Evolutionary conservation across 2,888 invertebrate species (phyloP).

Genomic region (Parapristionchus giblindavisi): DNA sequence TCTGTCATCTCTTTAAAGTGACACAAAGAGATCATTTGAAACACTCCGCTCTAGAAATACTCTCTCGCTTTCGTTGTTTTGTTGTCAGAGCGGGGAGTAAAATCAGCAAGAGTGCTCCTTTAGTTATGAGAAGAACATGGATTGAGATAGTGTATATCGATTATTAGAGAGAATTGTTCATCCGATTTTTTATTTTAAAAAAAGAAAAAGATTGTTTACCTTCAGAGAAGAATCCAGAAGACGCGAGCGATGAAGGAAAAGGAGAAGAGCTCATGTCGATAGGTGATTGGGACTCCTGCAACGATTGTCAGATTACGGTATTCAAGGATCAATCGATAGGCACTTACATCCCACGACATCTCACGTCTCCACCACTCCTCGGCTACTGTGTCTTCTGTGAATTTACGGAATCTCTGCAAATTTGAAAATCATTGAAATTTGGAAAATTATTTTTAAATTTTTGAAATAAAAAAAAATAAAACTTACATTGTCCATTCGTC

Average conservation of each 20-base stretch:
- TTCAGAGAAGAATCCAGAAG: slow-evolving; percentile 20
- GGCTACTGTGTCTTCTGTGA: slow-evolving; percentile 48
- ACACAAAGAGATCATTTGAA: too few relatives aligned
- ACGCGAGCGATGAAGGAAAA: not conserved
- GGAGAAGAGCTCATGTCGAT: not conserved
- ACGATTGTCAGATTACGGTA: not conserved
- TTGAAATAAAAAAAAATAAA: not conserved
- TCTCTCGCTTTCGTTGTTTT: too few relatives aligned
- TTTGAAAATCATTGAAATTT: not conserved
- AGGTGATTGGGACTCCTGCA: not conserved
- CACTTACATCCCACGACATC: slow-evolving; percentile 37
- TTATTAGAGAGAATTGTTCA: too few relatives aligned
- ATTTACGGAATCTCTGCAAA: slow-evolving; percentile 31
- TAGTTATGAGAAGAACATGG: too few relatives aligned
- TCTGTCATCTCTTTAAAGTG: too few relatives aligned
- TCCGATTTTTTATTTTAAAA: not conserved
- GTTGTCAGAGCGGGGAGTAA: too few relatives aligned
- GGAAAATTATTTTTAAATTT: not conserved
- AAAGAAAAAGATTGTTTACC: not conserved
- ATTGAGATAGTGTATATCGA: too few relatives aligned
- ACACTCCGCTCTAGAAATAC: too few relatives aligned
- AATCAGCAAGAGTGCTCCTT: too few relatives aligned
- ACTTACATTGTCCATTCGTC: slow-evolving; percentile 55
- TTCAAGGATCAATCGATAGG: not conserved
- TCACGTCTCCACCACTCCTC: slow-evolving; percentile 51